A percentile compares a stretch with the other conserved stretches of the same genome.
These are phyloP conservation scores for Nasonovia ribisnigri DNA, from an alignment of 2,888 invertebrate species.

Conservation along the genomic window DNA sequence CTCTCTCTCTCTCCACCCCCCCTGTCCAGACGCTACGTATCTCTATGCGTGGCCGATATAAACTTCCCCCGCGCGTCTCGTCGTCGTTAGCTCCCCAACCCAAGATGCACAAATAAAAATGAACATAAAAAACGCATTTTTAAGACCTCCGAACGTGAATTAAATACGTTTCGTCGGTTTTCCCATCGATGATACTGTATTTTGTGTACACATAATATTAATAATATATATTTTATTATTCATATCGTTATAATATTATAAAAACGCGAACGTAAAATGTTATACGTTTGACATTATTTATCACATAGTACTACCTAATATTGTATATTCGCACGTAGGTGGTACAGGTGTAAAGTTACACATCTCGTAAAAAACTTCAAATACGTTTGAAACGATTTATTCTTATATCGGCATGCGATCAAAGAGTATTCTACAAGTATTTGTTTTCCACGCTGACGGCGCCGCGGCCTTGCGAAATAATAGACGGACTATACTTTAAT, in stretches of 20 bases:
- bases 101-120: neutral
- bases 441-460: neutral
- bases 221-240: constrained; percentile 21
- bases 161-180: neutral
- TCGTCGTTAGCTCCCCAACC: neutral
- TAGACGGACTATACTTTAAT: neutral
- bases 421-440: neutral
- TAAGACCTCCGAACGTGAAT: constrained; percentile 13
- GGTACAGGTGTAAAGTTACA: constrained; percentile 27
- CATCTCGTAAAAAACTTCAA: neutral
- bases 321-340: neutral
- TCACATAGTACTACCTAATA: neutral
- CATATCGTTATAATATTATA: neutral
- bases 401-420: neutral
- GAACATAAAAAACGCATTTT: neutral
- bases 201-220: neutral
- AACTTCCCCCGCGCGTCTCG: neutral
- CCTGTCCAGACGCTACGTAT: neutral
- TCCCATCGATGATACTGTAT: neutral
- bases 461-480: neutral
- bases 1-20: no score
- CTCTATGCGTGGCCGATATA: neutral
- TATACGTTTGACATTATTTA: constrained; percentile 9
- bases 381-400: neutral
- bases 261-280: neutral